phyloP scores from a whole-genome alignment of 2,888 invertebrate species.

The Deilephila elpenor region DNA sequence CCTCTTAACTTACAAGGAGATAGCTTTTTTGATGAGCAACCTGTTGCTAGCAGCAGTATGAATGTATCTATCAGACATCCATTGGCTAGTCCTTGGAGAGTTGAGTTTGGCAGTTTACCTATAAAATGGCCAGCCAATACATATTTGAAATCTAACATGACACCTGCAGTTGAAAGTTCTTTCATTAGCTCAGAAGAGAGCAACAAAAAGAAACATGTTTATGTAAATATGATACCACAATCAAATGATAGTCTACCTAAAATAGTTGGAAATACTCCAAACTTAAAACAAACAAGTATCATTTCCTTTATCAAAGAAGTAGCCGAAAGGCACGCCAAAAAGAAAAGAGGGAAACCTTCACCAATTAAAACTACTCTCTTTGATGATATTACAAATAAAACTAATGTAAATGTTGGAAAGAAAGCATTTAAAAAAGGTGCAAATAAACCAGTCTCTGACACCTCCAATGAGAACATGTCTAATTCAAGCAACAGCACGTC shows the following conservation, averaged over 20 bases:
- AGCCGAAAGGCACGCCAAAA: slow-evolving; percentile 67
- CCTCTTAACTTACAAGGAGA: slow-evolving; percentile 68
- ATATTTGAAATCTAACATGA: slow-evolving; percentile 79
- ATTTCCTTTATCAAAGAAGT: slow-evolving; percentile 77
- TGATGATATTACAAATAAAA: slow-evolving; percentile 50
- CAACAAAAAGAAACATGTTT: slow-evolving; percentile 74
- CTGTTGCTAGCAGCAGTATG: slow-evolving; percentile 79
- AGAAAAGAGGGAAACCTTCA: slow-evolving; percentile 60
- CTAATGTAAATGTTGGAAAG: slow-evolving; percentile 32
- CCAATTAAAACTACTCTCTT: slow-evolving; percentile 60
- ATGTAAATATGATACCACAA: slow-evolving; percentile 67
- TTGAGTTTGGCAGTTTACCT: slow-evolving; percentile 72
- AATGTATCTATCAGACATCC: slow-evolving; percentile 67
- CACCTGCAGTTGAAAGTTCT: slow-evolving; percentile 78
- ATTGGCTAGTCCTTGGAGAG: slow-evolving; percentile 77
- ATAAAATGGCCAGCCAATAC: slow-evolving; percentile 78
- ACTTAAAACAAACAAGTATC: slow-evolving; percentile 76
- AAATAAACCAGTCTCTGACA: slow-evolving; percentile 34
- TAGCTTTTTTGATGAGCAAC: slow-evolving; percentile 76
- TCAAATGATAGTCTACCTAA: slow-evolving; percentile 56
- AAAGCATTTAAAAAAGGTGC: slow-evolving; percentile 44
- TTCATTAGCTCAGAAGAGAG: slow-evolving; percentile 67
- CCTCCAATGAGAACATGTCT: slow-evolving; percentile 30
- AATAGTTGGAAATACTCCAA: slow-evolving; percentile 52
- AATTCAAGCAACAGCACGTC: slow-evolving; percentile 43